Evolutionary conservation across 1,140 invertebrate species (phyloP).

Genomic region (Antheraea mylitta): DNA sequence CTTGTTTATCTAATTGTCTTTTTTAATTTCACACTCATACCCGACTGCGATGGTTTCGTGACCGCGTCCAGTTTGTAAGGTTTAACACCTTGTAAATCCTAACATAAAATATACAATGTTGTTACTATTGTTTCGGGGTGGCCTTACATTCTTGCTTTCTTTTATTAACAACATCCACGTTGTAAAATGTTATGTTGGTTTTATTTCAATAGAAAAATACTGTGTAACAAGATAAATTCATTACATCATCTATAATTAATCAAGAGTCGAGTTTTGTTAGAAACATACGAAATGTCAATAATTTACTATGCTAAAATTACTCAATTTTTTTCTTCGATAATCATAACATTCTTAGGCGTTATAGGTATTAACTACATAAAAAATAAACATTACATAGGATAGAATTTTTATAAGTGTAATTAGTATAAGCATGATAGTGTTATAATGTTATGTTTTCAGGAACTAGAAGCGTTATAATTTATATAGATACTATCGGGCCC

Average conservation of each 20-base stretch:
- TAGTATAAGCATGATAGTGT: too few species aligned
- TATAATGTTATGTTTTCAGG: too few species aligned
- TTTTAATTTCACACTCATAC: background rate
- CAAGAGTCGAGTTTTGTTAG: background rate
- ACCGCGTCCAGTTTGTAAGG: slow-evolving; percentile 42
- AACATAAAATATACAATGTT: slow-evolving; percentile 65
- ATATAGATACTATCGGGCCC: too few species aligned
- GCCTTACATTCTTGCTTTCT: slow-evolving; percentile 37
- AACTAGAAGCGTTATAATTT: too few species aligned
- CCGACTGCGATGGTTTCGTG: slow-evolving; percentile 37
- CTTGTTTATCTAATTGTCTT: background rate
- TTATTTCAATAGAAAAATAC: background rate
- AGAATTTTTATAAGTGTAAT: too few species aligned
- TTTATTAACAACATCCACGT: slow-evolving; percentile 12
- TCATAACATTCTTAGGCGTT: too few species aligned
- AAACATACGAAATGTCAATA: too few species aligned
- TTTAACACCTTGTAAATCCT: slow-evolving; percentile 66
- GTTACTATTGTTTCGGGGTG: slow-evolving; percentile 36
- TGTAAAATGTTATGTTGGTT: background rate
- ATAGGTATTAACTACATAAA: too few species aligned
- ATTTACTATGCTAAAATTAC: too few species aligned
- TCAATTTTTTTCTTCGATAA: too few species aligned
- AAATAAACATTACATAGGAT: too few species aligned
- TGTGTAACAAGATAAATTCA: background rate
- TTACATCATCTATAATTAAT: background rate